Evolutionary conservation across 2,113 vertebrate genomes (phyloP).

Genomic region (Lipophrys pholis): DNA sequence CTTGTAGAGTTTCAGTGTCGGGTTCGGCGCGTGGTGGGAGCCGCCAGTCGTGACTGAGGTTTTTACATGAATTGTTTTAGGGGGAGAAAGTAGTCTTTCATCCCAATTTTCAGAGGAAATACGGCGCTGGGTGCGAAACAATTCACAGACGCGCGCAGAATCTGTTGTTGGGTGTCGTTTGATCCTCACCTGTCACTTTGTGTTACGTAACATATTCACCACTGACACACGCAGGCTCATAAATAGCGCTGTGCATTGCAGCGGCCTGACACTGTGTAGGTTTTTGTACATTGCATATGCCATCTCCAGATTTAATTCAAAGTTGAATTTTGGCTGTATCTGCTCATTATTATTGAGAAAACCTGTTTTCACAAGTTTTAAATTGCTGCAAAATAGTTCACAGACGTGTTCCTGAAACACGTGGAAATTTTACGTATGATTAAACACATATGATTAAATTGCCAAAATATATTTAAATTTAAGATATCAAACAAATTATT

Average conservation of each 20-base stretch:
- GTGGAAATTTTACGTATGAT: no score
- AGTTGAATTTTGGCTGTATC: not conserved
- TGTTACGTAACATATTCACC: not conserved
- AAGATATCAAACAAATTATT: no score
- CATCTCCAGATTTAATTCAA: not conserved
- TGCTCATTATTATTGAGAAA: not conserved
- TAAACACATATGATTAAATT: no score
- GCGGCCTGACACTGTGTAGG: not conserved
- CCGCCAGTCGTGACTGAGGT: not conserved
- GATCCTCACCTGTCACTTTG: not conserved
- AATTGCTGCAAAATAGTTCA: not conserved
- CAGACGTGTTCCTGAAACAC: no score
- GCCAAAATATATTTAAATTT: no score
- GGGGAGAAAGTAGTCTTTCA: not conserved
- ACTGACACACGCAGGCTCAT: not conserved
- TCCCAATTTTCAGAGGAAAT: not conserved
- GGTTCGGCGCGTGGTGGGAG: not conserved
- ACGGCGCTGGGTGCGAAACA: not conserved
- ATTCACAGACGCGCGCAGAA: not conserved
- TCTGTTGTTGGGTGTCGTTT: not conserved
- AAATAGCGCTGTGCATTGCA: not conserved
- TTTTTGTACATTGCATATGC: not conserved
- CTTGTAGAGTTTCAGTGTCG: constrained; percentile 1
- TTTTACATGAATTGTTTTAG: not conserved
- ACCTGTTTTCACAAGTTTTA: not conserved